phyloP scores from a whole-genome alignment of 2,797 vertebrate species.

The Adrianichthys oophorus region DNA sequence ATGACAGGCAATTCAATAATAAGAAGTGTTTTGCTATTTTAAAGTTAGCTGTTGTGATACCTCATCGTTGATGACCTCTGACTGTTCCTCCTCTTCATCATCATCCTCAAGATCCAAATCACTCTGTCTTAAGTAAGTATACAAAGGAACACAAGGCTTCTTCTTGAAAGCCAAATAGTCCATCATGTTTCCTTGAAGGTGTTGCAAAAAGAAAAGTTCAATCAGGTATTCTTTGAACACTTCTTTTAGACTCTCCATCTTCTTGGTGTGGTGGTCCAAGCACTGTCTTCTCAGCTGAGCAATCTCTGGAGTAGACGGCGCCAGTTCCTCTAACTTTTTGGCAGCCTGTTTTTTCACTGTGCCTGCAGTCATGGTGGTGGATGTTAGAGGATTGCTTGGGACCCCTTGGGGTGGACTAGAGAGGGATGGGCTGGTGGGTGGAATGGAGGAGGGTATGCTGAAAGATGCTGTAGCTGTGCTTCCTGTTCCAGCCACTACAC shows the following conservation, averaged over 20 bases:
- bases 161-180: slow-evolving; percentile 97
- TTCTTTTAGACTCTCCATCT: slow-evolving; percentile 91
- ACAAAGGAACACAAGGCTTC: slow-evolving; percentile 92
- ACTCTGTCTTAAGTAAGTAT: slow-evolving; percentile 93
- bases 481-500: slow-evolving; percentile 83
- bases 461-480: slow-evolving; percentile 78
- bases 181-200: slow-evolving; percentile 99
- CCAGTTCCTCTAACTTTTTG: slow-evolving; percentile 93
- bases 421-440: slow-evolving; percentile 90
- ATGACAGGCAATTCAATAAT: not conserved
- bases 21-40: slow-evolving; percentile 6
- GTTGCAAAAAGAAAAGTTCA: slow-evolving; percentile 96
- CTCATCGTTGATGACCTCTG: slow-evolving; percentile 99
- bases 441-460: slow-evolving; percentile 84
- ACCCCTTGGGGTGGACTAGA: slow-evolving; percentile 82
- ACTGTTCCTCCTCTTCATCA: slow-evolving; percentile 95
- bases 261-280: slow-evolving; percentile 90
- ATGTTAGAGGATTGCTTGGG: slow-evolving; percentile 79
- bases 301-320: slow-evolving; percentile 89
- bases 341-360: slow-evolving; percentile 83
- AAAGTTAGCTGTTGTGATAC: slow-evolving; percentile 71
- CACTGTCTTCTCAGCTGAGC: slow-evolving; percentile 93
- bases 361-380: slow-evolving; percentile 69
- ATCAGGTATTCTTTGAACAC: slow-evolving; percentile 93
- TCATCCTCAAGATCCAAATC: slow-evolving; percentile 96